Conservation (phyloP, 2,797 vertebrate species). For the Pseudocheirus occidentalis region DNA sequence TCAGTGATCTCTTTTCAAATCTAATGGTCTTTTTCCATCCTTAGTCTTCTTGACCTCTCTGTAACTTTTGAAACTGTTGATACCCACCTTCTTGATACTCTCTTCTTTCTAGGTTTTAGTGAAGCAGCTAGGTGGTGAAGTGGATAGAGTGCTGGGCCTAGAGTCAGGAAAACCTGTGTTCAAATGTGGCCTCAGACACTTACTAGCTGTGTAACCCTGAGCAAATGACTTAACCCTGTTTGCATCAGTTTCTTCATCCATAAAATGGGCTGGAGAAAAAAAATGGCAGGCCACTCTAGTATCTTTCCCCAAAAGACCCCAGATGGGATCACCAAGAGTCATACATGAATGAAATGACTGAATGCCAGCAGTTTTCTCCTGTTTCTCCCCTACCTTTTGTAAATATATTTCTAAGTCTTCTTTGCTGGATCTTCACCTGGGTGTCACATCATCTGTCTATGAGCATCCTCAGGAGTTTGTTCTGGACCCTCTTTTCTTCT, state of each 20-base stretch:
- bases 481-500: neutral
- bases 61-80: neutral
- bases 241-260: neutral
- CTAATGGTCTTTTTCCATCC: neutral
- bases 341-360: neutral
- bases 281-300: neutral
- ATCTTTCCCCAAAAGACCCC: neutral
- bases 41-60: neutral
- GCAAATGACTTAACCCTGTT: neutral
- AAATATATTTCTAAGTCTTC: neutral
- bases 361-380: neutral
- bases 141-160: neutral
- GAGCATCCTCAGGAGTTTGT: neutral
- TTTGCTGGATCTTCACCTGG: neutral
- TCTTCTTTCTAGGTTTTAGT: neutral
- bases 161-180: neutral
- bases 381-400: neutral
- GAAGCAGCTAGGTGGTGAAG: neutral
- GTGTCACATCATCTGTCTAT: neutral
- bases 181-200: neutral
- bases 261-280: neutral
- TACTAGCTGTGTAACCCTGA: neutral
- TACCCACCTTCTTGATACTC: neutral
- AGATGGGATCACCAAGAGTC: neutral
- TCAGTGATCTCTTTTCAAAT: neutral